Evolutionary conservation across 2,888 invertebrate species (phyloP).

Genomic region (Dromius quadrimaculatus): DNA sequence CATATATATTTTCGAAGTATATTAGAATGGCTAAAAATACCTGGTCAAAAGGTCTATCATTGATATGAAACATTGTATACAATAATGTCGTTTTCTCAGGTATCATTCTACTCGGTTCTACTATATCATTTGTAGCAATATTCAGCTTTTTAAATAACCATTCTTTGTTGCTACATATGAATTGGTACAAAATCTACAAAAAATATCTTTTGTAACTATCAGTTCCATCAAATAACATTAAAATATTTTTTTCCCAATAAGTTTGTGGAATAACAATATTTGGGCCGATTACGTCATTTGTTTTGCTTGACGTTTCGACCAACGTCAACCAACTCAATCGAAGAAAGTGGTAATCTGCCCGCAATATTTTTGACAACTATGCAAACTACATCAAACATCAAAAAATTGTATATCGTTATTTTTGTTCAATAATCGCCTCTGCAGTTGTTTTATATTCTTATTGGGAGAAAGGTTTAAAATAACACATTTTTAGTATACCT

Average conservation of each 20-base stretch:
- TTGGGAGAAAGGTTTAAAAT: no score
- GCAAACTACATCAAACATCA: no score
- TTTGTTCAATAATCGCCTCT: no score
- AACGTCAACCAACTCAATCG: no score
- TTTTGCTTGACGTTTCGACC: no score
- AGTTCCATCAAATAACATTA: not conserved
- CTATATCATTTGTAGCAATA: constrained; percentile 63
- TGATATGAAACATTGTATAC: constrained; percentile 85
- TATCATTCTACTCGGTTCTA: constrained; percentile 60
- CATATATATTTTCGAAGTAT: not conserved
- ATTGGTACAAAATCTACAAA: constrained; percentile 80
- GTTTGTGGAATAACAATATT: no score
- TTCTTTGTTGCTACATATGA: constrained; percentile 76
- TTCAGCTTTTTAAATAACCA: constrained; percentile 75
- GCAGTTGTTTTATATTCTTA: no score
- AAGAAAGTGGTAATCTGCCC: no score
- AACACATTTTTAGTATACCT: constrained; percentile 62
- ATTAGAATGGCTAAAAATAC: constrained; percentile 63
- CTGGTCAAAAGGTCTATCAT: constrained; percentile 81
- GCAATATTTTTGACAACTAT: no score
- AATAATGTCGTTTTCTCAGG: constrained; percentile 70
- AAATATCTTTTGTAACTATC: constrained; percentile 52
- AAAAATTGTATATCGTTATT: no score
- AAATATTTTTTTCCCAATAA: not conserved
- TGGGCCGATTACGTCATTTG: no score